Evolutionary conservation across 2,888 invertebrate species (phyloP), one percentile per base, ranked within the genome.

Genomic region (Smittia sp.): DNA sequence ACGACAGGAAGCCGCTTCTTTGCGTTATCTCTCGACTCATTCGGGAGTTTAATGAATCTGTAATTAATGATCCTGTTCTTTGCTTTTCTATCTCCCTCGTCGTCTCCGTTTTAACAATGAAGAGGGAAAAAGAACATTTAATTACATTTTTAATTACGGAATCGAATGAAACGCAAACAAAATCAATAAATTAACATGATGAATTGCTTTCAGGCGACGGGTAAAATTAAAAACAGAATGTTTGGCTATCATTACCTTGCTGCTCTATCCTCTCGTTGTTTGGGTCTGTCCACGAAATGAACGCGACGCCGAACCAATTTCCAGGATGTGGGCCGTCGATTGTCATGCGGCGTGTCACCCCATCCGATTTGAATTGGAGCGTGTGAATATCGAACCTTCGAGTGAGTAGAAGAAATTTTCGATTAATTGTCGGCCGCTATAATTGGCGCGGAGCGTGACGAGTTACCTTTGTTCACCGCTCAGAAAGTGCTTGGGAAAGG

Each of bases 251-350:
- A 18, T 78, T 81, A 90, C 92, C 92, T 86, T 91, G 87, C 78
- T 92, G 92, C 76, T 87, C 87, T 76, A 92, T 91, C 75, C 88
- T 87, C 77, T 88, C 88, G 24, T 84, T 82, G 76, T 88, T 86
- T 1, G 92, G 92, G 84, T 92, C 89, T 66, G 87, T 86, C 88
- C 91, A 92, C 74, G 89, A 87, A 75, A 91, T 85, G 80, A 92
- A 94, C 6, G 90, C 89, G 73, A 91, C 86, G 0, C 89, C 90
- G 82, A 89, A 93, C 90, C 93, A 93, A 78, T 88, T 88, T 0
- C 93, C 93, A 0, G 91, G 87, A 73, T 85, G 84, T 0, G 92
- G 92, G 75, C 89, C 88, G 25, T 83, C 82, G 75, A 91, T 85
- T 70, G 84, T 85, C 74, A 89, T 86, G 38, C 85, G 85, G 65